Evolutionary conservation across 2,113 vertebrate species (phyloP).

Genomic region (Indicator indicator): DNA sequence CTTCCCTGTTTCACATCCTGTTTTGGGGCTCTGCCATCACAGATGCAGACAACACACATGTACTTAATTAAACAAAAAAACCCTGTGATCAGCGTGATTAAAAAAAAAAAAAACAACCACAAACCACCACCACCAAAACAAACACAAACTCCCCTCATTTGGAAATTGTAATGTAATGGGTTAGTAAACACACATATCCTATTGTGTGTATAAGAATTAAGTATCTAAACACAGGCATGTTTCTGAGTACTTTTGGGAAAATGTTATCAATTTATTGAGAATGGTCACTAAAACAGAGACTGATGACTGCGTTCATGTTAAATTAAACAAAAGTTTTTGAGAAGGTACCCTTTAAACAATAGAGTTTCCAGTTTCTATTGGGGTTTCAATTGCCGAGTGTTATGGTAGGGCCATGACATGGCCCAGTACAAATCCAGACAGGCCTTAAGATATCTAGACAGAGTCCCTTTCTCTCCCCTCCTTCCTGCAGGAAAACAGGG

Average conservation of each 20-base stretch:
- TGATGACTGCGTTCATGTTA: neutral
- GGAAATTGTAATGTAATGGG: neutral
- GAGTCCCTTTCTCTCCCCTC: no score
- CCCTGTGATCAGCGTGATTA: neutral
- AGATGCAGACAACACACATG: neutral
- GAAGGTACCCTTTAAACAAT: neutral
- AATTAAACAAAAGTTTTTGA: neutral
- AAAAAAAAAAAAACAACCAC: neutral
- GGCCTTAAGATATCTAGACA: no score
- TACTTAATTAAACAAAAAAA: neutral
- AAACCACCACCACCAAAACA: neutral
- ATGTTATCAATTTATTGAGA: neutral
- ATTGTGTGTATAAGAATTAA: neutral
- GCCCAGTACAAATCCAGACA: no score
- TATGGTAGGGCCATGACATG: no score
- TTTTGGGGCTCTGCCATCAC: conserved; percentile 4
- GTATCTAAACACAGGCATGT: neutral
- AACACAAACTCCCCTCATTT: neutral
- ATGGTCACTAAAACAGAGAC: neutral
- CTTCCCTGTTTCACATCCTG: conserved; percentile 33
- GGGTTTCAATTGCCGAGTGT: neutral
- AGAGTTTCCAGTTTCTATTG: neutral
- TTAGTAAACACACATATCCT: neutral
- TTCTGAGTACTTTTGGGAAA: neutral
- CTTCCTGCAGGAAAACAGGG: no score